Conservation (phyloP, 1,140 invertebrate genomes). For the Drosophila equinoxialis region DNA sequence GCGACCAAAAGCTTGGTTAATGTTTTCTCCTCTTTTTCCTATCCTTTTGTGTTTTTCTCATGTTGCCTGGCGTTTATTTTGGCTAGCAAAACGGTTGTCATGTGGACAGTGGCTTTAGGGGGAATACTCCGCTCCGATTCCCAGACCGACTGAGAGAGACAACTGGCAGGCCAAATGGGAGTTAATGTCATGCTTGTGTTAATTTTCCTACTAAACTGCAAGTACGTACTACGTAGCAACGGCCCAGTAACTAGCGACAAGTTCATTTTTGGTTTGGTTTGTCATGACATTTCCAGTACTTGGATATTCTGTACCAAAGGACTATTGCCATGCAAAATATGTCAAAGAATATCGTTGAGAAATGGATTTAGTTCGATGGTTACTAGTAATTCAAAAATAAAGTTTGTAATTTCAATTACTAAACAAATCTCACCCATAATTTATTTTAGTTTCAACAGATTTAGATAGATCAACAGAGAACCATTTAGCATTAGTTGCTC, state of each 20-base stretch:
- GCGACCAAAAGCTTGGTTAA: constrained; percentile 41
- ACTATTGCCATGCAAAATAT: background rate
- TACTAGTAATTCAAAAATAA: too few relatives aligned
- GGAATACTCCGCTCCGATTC: background rate
- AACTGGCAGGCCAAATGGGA: constrained; percentile 19
- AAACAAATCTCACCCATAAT: too few relatives aligned
- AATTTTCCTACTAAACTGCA: constrained; percentile 61
- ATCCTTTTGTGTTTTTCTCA: background rate
- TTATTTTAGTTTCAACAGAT: too few relatives aligned
- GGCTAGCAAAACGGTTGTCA: constrained; percentile 35
- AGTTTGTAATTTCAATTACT: too few relatives aligned
- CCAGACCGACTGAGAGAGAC: constrained; percentile 5
- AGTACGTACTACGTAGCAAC: constrained; percentile 4
- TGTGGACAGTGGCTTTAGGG: constrained; percentile 2
- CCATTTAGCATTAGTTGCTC: too few relatives aligned
- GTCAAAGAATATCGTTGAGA: background rate
- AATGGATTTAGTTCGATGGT: background rate
- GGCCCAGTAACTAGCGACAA: constrained; percentile 14
- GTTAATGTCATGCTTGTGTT: constrained; percentile 51
- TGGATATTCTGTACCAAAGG: background rate
- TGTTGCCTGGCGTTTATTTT: constrained; percentile 63
- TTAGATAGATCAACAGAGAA: too few relatives aligned
- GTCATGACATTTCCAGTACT: constrained; percentile 31
- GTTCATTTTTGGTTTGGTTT: constrained; percentile 62
- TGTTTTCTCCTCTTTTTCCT: constrained; percentile 26